phyloP scores from a whole-genome alignment of 2,888 invertebrate species.

The Eupelmus urozonus region DNA sequence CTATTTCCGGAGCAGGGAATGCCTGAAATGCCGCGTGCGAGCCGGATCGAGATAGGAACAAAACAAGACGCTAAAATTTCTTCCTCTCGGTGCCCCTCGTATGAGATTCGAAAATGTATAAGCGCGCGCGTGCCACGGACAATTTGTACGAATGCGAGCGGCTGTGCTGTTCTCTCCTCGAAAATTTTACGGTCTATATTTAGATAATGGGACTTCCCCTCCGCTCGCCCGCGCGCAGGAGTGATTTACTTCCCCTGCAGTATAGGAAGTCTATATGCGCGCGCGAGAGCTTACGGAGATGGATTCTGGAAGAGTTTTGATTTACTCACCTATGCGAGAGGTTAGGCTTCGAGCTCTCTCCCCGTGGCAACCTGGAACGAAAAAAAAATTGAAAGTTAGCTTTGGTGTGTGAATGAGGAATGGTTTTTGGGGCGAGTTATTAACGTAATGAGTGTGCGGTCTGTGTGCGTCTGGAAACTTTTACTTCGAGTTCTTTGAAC shows the following conservation, averaged over 20 bases:
- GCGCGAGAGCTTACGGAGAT: neutral
- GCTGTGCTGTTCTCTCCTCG: neutral
- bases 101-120: constrained; percentile 1
- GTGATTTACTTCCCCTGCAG: neutral
- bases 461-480: neutral
- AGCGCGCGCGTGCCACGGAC: constrained; percentile 1
- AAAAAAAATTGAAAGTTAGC: constrained; percentile 4
- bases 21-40: constrained; percentile 43
- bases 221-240: neutral
- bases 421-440: too few relatives aligned
- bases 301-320: constrained; percentile 32
- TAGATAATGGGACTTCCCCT: constrained; percentile 11
- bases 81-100: neutral
- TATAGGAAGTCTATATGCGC: neutral
- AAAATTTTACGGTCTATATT: constrained; percentile 35
- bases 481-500: too few relatives aligned
- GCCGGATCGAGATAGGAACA: constrained; percentile 11
- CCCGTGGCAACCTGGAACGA: constrained; percentile 47
- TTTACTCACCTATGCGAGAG: constrained; percentile 49
- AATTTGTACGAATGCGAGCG: constrained; percentile 17
- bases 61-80: constrained; percentile 27
- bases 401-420: neutral
- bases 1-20: constrained; percentile 51
- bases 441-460: too few relatives aligned
- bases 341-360: constrained; percentile 41